phyloP scores from a whole-genome alignment of 92 coral and sea anemone genomes.

The Meandrina meandrites region DNA sequence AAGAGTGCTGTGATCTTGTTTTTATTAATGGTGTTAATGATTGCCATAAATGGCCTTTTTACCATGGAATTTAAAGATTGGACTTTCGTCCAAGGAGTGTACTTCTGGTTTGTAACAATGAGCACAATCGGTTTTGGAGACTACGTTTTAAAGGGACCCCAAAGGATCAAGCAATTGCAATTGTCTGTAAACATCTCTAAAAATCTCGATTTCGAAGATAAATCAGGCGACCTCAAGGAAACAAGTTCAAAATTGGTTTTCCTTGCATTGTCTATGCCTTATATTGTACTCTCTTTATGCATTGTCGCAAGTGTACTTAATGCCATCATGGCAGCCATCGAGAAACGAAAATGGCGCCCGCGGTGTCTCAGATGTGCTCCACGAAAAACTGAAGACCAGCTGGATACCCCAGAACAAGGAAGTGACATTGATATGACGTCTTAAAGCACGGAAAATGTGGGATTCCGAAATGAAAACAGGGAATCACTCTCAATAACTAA shows the following conservation, averaged over 20 bases:
- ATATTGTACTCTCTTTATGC: constrained; percentile 29
- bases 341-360: constrained; percentile 20
- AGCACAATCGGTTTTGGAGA: constrained; percentile 57
- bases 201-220: background rate
- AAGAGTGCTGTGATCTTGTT: constrained; percentile 19
- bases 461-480: background rate
- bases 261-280: background rate
- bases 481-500: too few relatives aligned
- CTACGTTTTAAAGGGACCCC: constrained; percentile 2
- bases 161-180: background rate
- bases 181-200: background rate
- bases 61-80: background rate
- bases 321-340: constrained; percentile 28
- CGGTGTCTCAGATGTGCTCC: constrained; percentile 3
- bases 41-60: constrained; percentile 8
- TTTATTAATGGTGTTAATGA: constrained; percentile 1
- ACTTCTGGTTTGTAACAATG: constrained; percentile 51
- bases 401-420: background rate
- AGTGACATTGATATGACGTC: background rate
- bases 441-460: background rate
- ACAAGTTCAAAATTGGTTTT: background rate
- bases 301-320: constrained; percentile 48
- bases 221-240: background rate
- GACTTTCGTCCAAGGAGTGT: constrained; percentile 40
- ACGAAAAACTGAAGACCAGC: background rate